Base-by-base conservation (phyloP, 2,113 vertebrate genomes). In the Rhynchomys soricoides region DNA sequence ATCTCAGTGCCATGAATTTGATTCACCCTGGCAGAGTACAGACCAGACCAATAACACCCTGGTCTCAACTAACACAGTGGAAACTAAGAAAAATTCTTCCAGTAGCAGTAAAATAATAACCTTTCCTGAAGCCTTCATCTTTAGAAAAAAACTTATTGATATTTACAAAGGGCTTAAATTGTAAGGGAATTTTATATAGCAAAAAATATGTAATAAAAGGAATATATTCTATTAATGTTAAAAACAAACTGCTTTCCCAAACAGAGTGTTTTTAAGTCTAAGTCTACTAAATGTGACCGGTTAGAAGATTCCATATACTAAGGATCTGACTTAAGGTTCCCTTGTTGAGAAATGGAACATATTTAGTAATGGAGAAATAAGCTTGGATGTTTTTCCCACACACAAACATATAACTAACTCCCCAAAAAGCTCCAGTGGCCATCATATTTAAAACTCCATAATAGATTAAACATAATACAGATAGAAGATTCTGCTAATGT, bases 101-200 rank as follows among this genome's bases (percentile, higher is more conserved):
- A 62, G 45, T 55, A 26, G 8, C 31, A 55, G 64, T 66, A 57
- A 94, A 62, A 89, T n/a, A 45, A 81, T 89, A 83, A 91, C 1
- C 55, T 86, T 94, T 88, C 29, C 57, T 37, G 55, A 86, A 88
- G 9, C 0, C 19, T 93, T 95, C 11, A 85, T 75, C 45, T 93
- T 92, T 92, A 48, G 85, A 77, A 73, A 50, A 55, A 75, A 78
- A 66, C 3, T 66, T 75, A 88, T n/a, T 91, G 19, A n/a, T 73
- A 68, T 85, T 93, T 94, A 66, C 31, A 68, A 94, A 91, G 22
- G 59, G 91, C 48, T 93, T 96, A 40, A 79, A 43, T 93, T 89
- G 85, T 40, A 78, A 94, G n/a, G 24, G 10, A 71, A 75, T 88
- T 83, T 73, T 55, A 68, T 50, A 62, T 40, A 86, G 29, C 45